A percentile compares a stretch with the other conserved stretches of the same genome.
phyloP scores from a whole-genome alignment of 2,888 invertebrate genomes.

The Trichogramma evanescens region DNA sequence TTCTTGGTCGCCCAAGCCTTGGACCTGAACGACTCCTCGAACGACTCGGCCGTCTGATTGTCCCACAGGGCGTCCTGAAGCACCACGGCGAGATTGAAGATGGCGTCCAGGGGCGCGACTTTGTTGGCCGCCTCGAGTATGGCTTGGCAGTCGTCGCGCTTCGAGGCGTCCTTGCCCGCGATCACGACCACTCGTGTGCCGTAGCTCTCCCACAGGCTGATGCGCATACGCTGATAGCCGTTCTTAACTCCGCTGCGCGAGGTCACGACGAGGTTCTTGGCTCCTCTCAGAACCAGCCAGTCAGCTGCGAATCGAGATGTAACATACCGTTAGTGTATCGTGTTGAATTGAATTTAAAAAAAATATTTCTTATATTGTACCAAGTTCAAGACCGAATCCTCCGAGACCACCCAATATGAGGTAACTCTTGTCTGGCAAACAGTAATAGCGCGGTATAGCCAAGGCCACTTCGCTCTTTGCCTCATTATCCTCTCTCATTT shows the following conservation, averaged over 20 bases:
- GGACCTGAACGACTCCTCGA: slow-evolving; percentile 51
- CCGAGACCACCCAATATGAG: slow-evolving; percentile 76
- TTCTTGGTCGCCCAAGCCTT: slow-evolving; percentile 57
- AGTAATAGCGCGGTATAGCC: slow-evolving; percentile 51
- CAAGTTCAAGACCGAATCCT: slow-evolving; percentile 78
- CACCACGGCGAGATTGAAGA: slow-evolving; percentile 61
- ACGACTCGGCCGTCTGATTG: slow-evolving; percentile 51
- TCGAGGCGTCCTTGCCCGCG: slow-evolving; percentile 62
- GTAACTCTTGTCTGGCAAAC: slow-evolving; percentile 52
- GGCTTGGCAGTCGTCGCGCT: slow-evolving; percentile 61
- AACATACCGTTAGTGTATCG: neutral
- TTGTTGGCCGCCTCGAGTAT: slow-evolving; percentile 56
- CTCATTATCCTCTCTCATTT: slow-evolving; percentile 34
- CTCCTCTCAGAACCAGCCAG: slow-evolving; percentile 80
- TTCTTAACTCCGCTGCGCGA: slow-evolving; percentile 72
- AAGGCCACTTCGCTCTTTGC: slow-evolving; percentile 29
- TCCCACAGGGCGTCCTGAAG: slow-evolving; percentile 52
- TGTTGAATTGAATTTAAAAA: slow-evolving; percentile 35
- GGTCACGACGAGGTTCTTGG: slow-evolving; percentile 68
- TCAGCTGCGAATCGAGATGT: slow-evolving; percentile 53
- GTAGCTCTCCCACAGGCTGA: slow-evolving; percentile 62
- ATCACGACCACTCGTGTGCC: slow-evolving; percentile 64
- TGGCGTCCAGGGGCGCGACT: slow-evolving; percentile 55
- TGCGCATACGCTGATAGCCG: slow-evolving; percentile 73
- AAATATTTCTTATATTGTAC: slow-evolving; percentile 1